Percentiles rank a stretch among this genome's conserved stretches.
Conservation (phyloP, 2,113 vertebrate genomes). For the Corythornis cristatus region DNA sequence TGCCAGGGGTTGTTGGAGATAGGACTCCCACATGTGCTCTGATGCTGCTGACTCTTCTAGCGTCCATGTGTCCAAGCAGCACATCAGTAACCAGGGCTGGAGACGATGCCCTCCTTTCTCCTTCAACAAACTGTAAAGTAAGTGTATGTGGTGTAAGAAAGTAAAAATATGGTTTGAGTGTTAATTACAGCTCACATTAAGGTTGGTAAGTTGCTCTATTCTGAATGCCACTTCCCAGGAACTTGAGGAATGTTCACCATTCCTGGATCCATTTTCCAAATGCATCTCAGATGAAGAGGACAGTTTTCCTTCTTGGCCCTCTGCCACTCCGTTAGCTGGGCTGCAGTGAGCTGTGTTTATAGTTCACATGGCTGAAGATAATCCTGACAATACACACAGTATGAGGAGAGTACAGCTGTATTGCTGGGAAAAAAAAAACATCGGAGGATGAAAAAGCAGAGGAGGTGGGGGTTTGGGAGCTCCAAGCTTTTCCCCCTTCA, state of each 20-base stretch:
- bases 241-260: accelerated
- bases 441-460: conserved; percentile 36
- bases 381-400: conserved; percentile 48
- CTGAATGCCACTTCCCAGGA: background rate
- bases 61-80: accelerated
- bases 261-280: background rate
- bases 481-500: conserved; percentile 2
- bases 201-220: background rate
- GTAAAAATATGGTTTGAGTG: accelerated
- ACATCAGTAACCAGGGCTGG: background rate
- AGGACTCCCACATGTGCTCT: background rate
- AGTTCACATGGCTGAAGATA: conserved; percentile 31
- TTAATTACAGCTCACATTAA: background rate
- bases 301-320: conserved; percentile 1
- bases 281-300: background rate
- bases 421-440: conserved; percentile 63
- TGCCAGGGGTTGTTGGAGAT: background rate
- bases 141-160: background rate
- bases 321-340: conserved; percentile 13
- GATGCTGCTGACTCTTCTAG: background rate
- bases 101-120: background rate
- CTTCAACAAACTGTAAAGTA: background rate
- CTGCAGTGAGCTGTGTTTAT: conserved; percentile 46
- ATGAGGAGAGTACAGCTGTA: conserved; percentile 23
- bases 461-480: background rate